A percentile compares a stretch with the other conserved stretches of the same genome.
phyloP scores from a whole-genome alignment of 2,888 invertebrate species.

The Ecdyonurus torrentis region DNA sequence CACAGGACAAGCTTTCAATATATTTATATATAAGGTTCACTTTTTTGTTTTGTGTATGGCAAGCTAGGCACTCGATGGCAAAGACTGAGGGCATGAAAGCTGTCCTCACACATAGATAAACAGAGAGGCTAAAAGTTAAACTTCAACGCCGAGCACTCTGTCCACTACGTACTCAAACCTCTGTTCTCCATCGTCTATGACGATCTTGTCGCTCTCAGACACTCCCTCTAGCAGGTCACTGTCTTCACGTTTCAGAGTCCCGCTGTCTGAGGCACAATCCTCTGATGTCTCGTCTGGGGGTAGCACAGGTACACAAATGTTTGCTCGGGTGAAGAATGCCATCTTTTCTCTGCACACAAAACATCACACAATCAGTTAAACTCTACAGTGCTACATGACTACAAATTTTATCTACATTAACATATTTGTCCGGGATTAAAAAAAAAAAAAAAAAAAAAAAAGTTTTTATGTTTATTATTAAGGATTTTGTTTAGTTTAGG shows the following conservation, averaged over 20 bases:
- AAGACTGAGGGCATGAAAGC: too few species aligned
- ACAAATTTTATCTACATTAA: too few species aligned
- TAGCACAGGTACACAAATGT: constrained; percentile 55
- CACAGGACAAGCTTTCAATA: not conserved
- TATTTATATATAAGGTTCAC: not conserved
- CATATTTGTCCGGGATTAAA: too few species aligned
- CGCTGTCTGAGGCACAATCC: constrained; percentile 12
- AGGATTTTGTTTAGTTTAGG: too few species aligned
- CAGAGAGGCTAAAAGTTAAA: constrained; percentile 36
- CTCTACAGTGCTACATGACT: too few species aligned
- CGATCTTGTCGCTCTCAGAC: constrained; percentile 9
- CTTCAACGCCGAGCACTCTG: constrained; percentile 69
- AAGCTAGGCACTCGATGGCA: not conserved
- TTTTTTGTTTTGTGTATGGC: not conserved
- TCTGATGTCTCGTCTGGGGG: constrained; percentile 36
- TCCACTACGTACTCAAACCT: constrained; percentile 71
- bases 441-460: too few species aligned
- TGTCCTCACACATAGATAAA: too few species aligned
- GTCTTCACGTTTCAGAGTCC: constrained; percentile 20
- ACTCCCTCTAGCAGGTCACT: constrained; percentile 27
- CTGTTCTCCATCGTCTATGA: constrained; percentile 20
- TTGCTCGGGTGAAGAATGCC: constrained; percentile 83
- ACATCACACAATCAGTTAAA: constrained; percentile 13
- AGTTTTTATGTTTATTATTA: too few species aligned
- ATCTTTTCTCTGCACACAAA: constrained; percentile 71